Evolutionary conservation across 2,888 invertebrate species (phyloP), one percentile per base, ranked within the genome.

Genomic region (Himalopsyche tibetana): DNA sequence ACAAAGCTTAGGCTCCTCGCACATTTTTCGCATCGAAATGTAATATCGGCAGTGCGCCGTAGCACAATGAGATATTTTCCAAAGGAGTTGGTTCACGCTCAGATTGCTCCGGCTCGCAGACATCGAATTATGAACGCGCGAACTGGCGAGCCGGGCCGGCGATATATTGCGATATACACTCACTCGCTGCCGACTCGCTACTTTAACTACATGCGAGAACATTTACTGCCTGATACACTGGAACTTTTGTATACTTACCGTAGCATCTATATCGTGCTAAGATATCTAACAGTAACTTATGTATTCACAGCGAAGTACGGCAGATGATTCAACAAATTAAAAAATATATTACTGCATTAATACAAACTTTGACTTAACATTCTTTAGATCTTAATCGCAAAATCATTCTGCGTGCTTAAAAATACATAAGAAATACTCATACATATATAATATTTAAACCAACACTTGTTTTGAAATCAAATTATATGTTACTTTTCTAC

Each of bases 21-120:
- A 83, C 83, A 83, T 83, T 80, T 86, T 86, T 80, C 83, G 82
- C 86, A 80, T 42, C 69, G 83, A 86, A 86, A 86, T 86, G 86
- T 86, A 86, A 86, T 86, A 86, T 86, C 83, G 83, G 82, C 86
- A 63, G 83, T 80, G 82, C 85, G 82, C 82, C 82, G 80, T 85
- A 82, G 80, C 82, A 80, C 80, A 80, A 80, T 80, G 42, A 40
- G 86, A 83, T 86, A 86, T 80, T 83, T 82, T 55, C 83, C 80
- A 86, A 83, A 86, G 86, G 86, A 86, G 83, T 86, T 83, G 83
- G 80, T 83, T 86, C 83, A 83, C 86, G 86, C 86, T 83, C 80
- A 74, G 83, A 36, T 83, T 28, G 79, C 42, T 69, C 82, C 82
- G 69, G 79, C 79, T 85, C 82, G 55, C 85, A 82, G 86, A 83